Evolutionary conservation across 92 coral and sea anemone species (phyloP).

Genomic region (Parazoanthus atlanticus): DNA sequence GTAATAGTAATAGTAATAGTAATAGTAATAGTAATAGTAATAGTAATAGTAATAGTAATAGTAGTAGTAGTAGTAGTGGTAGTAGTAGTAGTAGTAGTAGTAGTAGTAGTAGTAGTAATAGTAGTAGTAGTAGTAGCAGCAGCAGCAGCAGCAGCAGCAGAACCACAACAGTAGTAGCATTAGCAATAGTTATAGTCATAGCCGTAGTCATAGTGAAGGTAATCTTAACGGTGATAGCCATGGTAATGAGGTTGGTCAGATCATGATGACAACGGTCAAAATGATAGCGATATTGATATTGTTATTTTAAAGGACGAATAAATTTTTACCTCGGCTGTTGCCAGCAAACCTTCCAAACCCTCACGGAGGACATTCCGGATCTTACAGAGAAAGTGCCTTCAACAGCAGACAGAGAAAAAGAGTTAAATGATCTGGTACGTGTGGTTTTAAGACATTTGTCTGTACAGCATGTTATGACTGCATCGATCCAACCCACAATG

Average conservation of each 20-base stretch:
- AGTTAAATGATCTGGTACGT: background rate
- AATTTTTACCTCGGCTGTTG: constrained; percentile 84
- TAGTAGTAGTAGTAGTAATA: too few species aligned
- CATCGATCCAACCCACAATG: too few species aligned
- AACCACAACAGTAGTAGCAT: background rate
- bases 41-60: too few species aligned
- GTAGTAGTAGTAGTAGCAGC: too few species aligned
- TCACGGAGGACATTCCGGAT: constrained; percentile 77
- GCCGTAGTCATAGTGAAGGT: background rate
- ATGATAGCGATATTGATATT: background rate
- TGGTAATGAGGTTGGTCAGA: background rate
- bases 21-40: too few species aligned
- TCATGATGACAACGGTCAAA: background rate
- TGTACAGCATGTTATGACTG: background rate
- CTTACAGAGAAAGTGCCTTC: constrained; percentile 83
- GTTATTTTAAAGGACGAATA: background rate
- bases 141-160: too few species aligned
- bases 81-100: too few species aligned
- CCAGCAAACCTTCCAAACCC: constrained; percentile 90
- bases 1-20: too few species aligned
- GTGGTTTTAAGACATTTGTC: too few species aligned
- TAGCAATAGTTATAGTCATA: background rate
- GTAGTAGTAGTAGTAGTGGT: too few species aligned
- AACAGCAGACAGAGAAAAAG: background rate
- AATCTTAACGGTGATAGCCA: background rate